Evolutionary conservation across 2,113 vertebrate species (phyloP), one percentile per base, ranked within the genome.

Genomic region (Accipiter virgatus): DNA sequence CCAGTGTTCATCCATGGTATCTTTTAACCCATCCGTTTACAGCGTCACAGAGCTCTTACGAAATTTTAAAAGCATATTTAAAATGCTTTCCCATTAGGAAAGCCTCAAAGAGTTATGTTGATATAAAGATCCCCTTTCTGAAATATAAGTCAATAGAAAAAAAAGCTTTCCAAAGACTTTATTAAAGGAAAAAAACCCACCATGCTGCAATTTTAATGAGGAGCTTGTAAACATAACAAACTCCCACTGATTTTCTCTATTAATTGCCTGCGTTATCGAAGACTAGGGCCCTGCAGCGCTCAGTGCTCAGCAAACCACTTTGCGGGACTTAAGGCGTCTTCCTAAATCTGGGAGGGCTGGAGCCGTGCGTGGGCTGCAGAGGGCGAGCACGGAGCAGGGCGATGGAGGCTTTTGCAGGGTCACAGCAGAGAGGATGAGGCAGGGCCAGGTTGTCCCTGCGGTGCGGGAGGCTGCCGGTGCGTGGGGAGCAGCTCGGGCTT

Each of bases 211-310:
- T 70, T 95, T 84, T 91, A 93, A 96, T 56, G 72, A 94, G 81
- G 36, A 86, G 92, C 83, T 96, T 91, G 84, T 93, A 86, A 94
- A 96, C 77, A 74, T 23, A 31, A 40, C 58, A 22, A 72, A 43
- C 38, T 73, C 95, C 63, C 7, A 31, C 92, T 94, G 93, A 14
- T 80, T 70, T 53, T 56, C 63, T 19, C 67, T n/a, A 3, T 68
- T 68, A 93, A 90, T 88, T 80, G 43, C 80, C 25, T 53, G 71
- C 4, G 1, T 36, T 77, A 7, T 4, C 1, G 3, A 42, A 66
- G 62, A 36, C 13, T 2, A 2, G 73, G 10, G 42, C 67, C 18
- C 67, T 78, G 73, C 65, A 34, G 85, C 2, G 2, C 48, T 50
- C 7, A 0, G 26, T 38, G 55, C 87, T 50, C 80, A 68, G 43